Evolutionary conservation across 2,113 vertebrate species (phyloP).

Genomic region (Ascaphus truei): DNA sequence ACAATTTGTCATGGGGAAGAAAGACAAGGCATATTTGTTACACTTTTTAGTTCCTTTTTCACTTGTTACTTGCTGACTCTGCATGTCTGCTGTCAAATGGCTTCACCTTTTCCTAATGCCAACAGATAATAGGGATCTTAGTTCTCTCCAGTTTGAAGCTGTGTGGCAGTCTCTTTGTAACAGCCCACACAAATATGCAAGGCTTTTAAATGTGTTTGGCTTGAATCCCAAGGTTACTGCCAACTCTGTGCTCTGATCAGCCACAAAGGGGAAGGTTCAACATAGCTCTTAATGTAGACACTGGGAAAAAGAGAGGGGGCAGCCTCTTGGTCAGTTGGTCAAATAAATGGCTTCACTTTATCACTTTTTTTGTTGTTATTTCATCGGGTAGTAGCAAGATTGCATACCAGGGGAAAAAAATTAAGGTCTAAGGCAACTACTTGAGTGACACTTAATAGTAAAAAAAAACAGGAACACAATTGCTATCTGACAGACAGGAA

Average conservation of each 20-base stretch:
- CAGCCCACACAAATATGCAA: slow-evolving; percentile 52
- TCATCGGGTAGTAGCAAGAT: not conserved
- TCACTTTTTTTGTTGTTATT: not conserved
- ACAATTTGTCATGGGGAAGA: slow-evolving; percentile 37
- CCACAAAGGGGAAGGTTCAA: slow-evolving; percentile 4
- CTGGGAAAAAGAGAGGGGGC: not conserved
- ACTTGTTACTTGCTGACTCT: slow-evolving; percentile 44
- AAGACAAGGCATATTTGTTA: slow-evolving; percentile 43
- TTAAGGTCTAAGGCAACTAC: no score
- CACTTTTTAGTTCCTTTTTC: not conserved
- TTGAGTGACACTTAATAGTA: no score
- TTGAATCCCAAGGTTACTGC: slow-evolving; percentile 37
- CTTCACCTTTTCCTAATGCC: slow-evolving; percentile 42
- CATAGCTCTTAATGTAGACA: not conserved
- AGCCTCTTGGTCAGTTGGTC: not conserved
- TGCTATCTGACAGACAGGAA: no score
- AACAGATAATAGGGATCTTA: slow-evolving; percentile 47
- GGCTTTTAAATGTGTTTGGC: slow-evolving; percentile 36
- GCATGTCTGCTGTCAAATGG: slow-evolving; percentile 40
- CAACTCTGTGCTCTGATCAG: slow-evolving; percentile 10
- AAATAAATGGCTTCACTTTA: not conserved
- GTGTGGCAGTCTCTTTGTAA: slow-evolving; percentile 38
- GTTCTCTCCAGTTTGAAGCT: slow-evolving; percentile 36
- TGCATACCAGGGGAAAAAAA: not conserved
- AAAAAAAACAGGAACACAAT: no score